Conservation (phyloP, 2,113 vertebrate species). For the Istiophorus platypterus region DNA sequence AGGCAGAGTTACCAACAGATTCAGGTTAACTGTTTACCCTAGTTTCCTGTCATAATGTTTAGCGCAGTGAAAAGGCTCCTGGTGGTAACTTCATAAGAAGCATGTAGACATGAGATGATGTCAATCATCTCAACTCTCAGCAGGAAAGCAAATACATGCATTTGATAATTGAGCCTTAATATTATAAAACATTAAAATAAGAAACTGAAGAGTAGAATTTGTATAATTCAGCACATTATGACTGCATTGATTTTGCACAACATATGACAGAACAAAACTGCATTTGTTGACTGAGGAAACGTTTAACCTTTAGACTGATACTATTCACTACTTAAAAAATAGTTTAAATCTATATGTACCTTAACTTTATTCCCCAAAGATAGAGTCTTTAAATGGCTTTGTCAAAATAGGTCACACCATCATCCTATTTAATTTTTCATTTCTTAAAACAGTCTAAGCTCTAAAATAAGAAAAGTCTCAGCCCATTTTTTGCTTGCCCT, state of each 20-base stretch:
- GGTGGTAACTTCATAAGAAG: too few species aligned
- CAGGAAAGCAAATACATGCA: too few species aligned
- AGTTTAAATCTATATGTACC: constrained; percentile 36
- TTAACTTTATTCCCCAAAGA: constrained; percentile 54
- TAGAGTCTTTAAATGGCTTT: constrained; percentile 64
- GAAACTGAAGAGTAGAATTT: background rate
- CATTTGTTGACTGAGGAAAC: constrained; percentile 11
- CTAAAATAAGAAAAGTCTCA: constrained; percentile 71
- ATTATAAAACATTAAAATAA: background rate
- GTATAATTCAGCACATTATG: background rate
- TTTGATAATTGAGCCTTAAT: background rate
- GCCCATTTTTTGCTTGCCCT: constrained; percentile 56
- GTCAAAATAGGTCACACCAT: constrained; percentile 75
- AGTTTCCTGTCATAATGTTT: too few species aligned
- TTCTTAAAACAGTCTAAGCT: constrained; percentile 48
- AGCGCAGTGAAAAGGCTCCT: too few species aligned
- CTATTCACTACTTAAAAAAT: background rate
- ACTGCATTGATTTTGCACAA: background rate
- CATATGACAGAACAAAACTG: background rate
- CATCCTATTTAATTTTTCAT: constrained; percentile 64
- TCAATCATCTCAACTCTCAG: too few species aligned
- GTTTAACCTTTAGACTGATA: background rate
- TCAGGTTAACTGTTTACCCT: too few species aligned
- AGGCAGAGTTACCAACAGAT: too few species aligned
- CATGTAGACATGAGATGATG: too few species aligned